These are phyloP conservation scores for Trissoscelio sp. DNA, from an alignment of 2,888 invertebrate species.

Conservation along the genomic window DNA sequence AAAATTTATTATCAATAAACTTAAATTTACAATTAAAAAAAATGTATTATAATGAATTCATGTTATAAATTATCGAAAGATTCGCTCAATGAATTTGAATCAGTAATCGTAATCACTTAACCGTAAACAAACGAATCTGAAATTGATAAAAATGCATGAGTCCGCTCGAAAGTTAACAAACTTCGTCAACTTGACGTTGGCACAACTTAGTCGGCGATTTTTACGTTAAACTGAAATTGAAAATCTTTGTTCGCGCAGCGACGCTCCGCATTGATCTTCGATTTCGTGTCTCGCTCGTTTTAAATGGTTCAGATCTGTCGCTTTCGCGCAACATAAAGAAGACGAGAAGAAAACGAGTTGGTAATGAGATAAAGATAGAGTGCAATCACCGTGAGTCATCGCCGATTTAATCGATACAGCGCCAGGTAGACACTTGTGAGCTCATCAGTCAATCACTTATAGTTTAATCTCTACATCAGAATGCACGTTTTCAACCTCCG, in stretches of 20 bases:
- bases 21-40: too few relatives aligned
- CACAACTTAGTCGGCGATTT: conserved; percentile 8
- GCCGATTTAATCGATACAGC: conserved; percentile 49
- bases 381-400: conserved; percentile 55
- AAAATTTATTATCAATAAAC: too few relatives aligned
- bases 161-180: not conserved
- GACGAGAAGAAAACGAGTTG: conserved; percentile 44
- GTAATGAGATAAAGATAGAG: conserved; percentile 56
- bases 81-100: not conserved
- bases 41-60: too few relatives aligned
- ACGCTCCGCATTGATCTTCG: conserved; percentile 35
- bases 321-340: conserved; percentile 50
- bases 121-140: not conserved
- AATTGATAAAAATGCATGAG: not conserved
- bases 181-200: not conserved
- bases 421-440: conserved; percentile 36
- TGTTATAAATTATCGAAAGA: too few relatives aligned
- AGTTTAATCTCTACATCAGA: conserved; percentile 38
- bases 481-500: conserved; percentile 23
- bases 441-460: conserved; percentile 53
- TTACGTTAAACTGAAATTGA: conserved; percentile 43
- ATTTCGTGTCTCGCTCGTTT: conserved; percentile 28
- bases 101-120: not conserved
- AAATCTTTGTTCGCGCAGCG: conserved; percentile 49
- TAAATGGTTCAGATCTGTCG: conserved; percentile 44